A percentile compares a stretch with the other conserved stretches of the same genome.
These are phyloP conservation scores for Mixornis gularis DNA, from an alignment of 2,113 vertebrate species.

Conservation along the genomic window DNA sequence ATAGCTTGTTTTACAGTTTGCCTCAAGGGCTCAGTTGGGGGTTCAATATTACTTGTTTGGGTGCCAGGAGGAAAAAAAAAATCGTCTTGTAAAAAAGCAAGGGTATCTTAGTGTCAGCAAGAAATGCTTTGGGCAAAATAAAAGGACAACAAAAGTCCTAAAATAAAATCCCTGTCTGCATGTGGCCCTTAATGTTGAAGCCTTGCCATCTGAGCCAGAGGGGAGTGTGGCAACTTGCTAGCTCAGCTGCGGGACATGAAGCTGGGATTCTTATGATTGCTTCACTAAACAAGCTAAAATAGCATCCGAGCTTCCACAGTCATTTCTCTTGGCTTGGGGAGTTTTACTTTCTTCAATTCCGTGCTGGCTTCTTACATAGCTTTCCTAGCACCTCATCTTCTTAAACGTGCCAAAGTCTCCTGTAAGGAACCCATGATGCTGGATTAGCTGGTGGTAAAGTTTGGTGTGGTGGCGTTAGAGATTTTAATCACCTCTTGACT, in stretches of 20 bases:
- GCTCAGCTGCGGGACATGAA: rapidly evolving
- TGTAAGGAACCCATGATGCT: not conserved
- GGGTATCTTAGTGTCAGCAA: not conserved
- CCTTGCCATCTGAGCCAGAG: not conserved
- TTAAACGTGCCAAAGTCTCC: not conserved
- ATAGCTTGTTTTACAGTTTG: not conserved
- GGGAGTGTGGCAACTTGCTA: not conserved
- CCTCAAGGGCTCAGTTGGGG: not conserved
- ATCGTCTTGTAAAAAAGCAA: not conserved
- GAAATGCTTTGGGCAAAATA: not conserved
- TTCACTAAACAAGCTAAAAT: not conserved
- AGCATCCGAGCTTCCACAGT: not conserved
- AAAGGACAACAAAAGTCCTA: not conserved
- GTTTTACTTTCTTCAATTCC: not conserved
- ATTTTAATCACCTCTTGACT: not conserved
- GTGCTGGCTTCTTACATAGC: not conserved
- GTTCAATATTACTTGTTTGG: not conserved
- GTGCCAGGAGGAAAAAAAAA: not conserved
- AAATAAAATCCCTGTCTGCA: not conserved
- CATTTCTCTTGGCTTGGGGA: not conserved
- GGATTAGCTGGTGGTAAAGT: not conserved
- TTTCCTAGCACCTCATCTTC: not conserved
- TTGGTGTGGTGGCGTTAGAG: not conserved
- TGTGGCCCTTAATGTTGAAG: not conserved
- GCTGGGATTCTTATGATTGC: not conserved